phyloP scores from a whole-genome alignment of 2,113 vertebrate genomes.

The Menidia beryllina region DNA sequence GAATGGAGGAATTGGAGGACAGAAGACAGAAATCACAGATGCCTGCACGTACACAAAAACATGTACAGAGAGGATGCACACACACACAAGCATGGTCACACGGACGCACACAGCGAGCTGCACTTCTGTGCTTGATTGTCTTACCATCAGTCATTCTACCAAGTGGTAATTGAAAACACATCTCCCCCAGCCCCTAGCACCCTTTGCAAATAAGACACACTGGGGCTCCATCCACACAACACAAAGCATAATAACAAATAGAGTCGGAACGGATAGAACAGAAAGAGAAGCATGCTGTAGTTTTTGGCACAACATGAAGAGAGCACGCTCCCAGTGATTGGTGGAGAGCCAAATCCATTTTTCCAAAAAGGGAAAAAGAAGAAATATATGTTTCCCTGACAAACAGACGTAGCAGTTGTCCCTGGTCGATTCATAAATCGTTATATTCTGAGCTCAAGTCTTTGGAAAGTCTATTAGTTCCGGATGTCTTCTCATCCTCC shows the following conservation, averaged over 20 bases:
- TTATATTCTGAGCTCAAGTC: constrained; percentile 61
- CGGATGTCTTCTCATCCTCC: constrained; percentile 68
- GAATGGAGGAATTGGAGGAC: constrained; percentile 29
- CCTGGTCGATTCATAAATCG: constrained; percentile 72
- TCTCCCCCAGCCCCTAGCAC: constrained; percentile 70
- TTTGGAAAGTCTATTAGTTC: constrained; percentile 74
- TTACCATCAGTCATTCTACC: constrained; percentile 76
- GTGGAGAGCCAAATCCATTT: constrained; percentile 70
- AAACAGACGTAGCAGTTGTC: constrained; percentile 69
- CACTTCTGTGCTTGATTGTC: constrained; percentile 72
- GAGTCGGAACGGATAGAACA: constrained; percentile 54
- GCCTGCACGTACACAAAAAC: constrained; percentile 31
- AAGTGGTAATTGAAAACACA: constrained; percentile 81
- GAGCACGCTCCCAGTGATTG: constrained; percentile 65
- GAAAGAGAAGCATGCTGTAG: constrained; percentile 67
- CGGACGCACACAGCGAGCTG: constrained; percentile 39
- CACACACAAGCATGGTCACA: constrained; percentile 34
- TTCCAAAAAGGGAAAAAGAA: constrained; percentile 62
- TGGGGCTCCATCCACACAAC: constrained; percentile 65
- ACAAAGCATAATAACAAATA: constrained; percentile 76
- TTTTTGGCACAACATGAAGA: constrained; percentile 76
- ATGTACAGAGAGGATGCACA: constrained; percentile 19
- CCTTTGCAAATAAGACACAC: constrained; percentile 70
- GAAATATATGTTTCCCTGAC: constrained; percentile 73
- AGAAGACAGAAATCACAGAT: constrained; percentile 43